Evolutionary conservation across 2,888 invertebrate species (phyloP).

Genomic region (Hemicrepidius hirtus): DNA sequence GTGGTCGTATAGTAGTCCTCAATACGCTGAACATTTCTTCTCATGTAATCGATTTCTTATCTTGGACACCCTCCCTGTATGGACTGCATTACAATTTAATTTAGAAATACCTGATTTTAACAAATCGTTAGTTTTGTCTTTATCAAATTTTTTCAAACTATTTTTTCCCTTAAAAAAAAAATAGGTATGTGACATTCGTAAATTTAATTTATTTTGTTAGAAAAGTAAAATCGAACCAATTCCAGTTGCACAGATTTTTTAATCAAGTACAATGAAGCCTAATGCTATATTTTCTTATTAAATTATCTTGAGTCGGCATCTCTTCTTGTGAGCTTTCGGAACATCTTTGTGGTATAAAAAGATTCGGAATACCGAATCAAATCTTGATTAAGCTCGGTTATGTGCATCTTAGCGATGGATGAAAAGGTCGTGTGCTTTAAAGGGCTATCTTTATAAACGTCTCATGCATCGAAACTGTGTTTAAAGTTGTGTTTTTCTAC

Average conservation of each 20-base stretch:
- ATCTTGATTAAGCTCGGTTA: constrained; percentile 47
- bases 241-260: constrained; percentile 15
- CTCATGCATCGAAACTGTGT: constrained; percentile 24
- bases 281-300: constrained; percentile 21
- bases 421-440: constrained; percentile 28
- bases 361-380: constrained; percentile 37
- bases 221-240: neutral
- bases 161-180: neutral
- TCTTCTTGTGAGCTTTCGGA: constrained; percentile 25
- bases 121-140: too few relatives aligned
- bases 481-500: constrained; percentile 29
- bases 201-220: constrained; percentile 6
- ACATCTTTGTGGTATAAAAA: constrained; percentile 28
- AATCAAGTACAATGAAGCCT: constrained; percentile 13
- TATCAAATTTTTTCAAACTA: neutral
- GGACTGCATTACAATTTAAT: too few relatives aligned
- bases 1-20: too few relatives aligned
- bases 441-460: constrained; percentile 19
- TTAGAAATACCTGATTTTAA: too few relatives aligned
- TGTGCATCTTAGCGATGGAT: constrained; percentile 24
- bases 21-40: too few relatives aligned
- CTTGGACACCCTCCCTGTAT: too few relatives aligned
- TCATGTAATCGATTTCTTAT: too few relatives aligned
- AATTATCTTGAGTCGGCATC: constrained; percentile 40
- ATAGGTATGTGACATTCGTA: neutral